Evolutionary conservation across 2,888 invertebrate genomes (phyloP).

Genomic region (Meiosimyza platycephala): DNA sequence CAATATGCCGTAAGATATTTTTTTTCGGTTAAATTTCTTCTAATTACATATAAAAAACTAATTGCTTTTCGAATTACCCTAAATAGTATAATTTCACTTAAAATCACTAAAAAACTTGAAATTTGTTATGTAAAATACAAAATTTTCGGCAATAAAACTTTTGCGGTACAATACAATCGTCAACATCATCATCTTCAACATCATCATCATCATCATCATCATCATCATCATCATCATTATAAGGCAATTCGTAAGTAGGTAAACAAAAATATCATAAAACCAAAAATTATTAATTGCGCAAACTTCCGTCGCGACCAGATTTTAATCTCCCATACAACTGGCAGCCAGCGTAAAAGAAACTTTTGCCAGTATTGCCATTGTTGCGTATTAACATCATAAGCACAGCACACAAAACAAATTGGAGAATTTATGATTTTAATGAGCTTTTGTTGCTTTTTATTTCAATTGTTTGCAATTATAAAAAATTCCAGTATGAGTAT

Average conservation of each 20-base stretch:
- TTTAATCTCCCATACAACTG: slow-evolving; percentile 15
- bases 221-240: slow-evolving; percentile 23
- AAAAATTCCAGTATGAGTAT: not conserved
- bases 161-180: slow-evolving; percentile 22
- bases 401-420: slow-evolving; percentile 8
- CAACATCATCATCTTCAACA: slow-evolving; percentile 1
- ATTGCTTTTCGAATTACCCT: too few species aligned
- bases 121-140: not conserved
- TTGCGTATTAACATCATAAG: not conserved
- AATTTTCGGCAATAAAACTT: slow-evolving; percentile 33
- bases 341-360: not conserved
- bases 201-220: slow-evolving; percentile 11
- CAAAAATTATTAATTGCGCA: slow-evolving; percentile 27
- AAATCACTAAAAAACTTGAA: slow-evolving; percentile 34
- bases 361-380: slow-evolving; percentile 3
- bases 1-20: too few species aligned
- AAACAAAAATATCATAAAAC: not conserved
- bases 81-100: too few species aligned
- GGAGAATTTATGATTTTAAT: slow-evolving; percentile 30
- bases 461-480: slow-evolving; percentile 30
- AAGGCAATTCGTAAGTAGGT: too few species aligned
- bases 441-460: slow-evolving; percentile 13
- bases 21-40: too few species aligned
- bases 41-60: too few species aligned
- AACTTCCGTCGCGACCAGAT: slow-evolving; percentile 27